Evolutionary conservation across 1,140 invertebrate species (phyloP).

Genomic region (Glossosoma conforme): DNA sequence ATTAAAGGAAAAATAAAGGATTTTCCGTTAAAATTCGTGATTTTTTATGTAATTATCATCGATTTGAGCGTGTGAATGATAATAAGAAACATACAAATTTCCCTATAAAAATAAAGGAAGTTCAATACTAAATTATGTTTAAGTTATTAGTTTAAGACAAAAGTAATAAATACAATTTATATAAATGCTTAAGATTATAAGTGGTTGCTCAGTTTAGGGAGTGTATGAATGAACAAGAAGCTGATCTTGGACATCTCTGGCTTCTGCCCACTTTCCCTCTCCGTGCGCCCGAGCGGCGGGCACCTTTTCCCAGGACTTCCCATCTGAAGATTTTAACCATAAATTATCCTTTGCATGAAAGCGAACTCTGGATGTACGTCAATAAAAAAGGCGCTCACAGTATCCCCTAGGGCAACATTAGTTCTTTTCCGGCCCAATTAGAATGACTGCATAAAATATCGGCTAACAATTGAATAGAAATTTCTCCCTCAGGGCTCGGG

Average conservation of each 20-base stretch:
- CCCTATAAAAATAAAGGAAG: no score
- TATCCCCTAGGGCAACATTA: conserved; percentile 28
- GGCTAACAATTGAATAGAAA: conserved; percentile 31
- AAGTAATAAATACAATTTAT: no score
- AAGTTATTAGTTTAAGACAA: no score
- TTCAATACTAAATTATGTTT: no score
- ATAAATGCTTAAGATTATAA: no score
- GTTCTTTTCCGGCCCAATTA: conserved; percentile 31
- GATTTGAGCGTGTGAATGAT: no score
- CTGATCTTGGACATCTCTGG: conserved; percentile 2
- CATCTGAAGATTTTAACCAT: conserved; percentile 15
- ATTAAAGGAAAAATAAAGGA: no score
- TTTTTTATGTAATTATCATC: no score
- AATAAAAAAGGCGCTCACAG: conserved; percentile 19
- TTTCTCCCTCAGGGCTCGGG: conserved; percentile 19
- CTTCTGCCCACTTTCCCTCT: not conserved
- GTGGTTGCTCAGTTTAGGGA: no score
- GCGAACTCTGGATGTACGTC: conserved; percentile 19
- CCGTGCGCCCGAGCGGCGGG: not conserved
- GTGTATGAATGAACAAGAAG: no score
- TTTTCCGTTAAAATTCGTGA: no score
- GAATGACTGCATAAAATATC: conserved; percentile 33
- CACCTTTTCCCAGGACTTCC: conserved; percentile 20
- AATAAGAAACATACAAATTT: no score
- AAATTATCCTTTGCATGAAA: conserved; percentile 29